Conservation (phyloP, 2,797 vertebrate genomes). For the Toxotes lorentzi region DNA sequence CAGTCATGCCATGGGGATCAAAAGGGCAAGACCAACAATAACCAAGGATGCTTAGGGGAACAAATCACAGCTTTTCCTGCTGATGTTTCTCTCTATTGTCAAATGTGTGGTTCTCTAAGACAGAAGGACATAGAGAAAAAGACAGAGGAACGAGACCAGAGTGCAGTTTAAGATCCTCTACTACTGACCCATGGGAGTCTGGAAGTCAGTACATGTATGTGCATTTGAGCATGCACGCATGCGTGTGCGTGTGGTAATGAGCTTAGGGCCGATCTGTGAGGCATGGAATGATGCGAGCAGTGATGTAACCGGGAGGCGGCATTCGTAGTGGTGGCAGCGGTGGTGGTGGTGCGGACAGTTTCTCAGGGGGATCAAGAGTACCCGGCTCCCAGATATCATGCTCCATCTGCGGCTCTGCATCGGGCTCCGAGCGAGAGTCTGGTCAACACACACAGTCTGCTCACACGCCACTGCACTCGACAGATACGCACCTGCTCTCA, state of each 20-base stretch:
- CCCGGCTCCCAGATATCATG: conserved; percentile 40
- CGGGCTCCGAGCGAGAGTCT: conserved; percentile 11
- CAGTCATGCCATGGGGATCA: conserved; percentile 61
- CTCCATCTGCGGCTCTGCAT: conserved; percentile 46
- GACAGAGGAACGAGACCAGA: conserved; percentile 11
- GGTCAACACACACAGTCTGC: conserved; percentile 26
- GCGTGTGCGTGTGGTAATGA: conserved; percentile 56
- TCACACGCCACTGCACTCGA: conserved; percentile 20
- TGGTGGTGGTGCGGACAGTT: conserved; percentile 58
- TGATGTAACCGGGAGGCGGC: conserved; percentile 69
- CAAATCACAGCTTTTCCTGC: conserved; percentile 45
- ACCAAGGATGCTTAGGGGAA: conserved; percentile 48
- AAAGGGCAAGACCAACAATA: conserved; percentile 55
- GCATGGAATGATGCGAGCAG: conserved; percentile 47
- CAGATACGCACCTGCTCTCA: conserved; percentile 52
- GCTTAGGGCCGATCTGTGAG: conserved; percentile 60
- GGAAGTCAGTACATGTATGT: conserved; percentile 28
- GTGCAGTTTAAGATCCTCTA: conserved; percentile 16
- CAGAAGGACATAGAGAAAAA: conserved; percentile 1
- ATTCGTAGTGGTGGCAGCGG: conserved; percentile 52
- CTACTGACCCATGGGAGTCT: conserved; percentile 24
- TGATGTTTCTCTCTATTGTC: conserved; percentile 31
- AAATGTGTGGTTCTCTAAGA: conserved; percentile 14
- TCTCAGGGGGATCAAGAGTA: conserved; percentile 62
- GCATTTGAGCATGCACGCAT: conserved; percentile 24